Percentiles rank a stretch among this genome's conserved stretches.
Conservation (phyloP, 2,113 vertebrate species). For the Lepidothrix coronata region DNA sequence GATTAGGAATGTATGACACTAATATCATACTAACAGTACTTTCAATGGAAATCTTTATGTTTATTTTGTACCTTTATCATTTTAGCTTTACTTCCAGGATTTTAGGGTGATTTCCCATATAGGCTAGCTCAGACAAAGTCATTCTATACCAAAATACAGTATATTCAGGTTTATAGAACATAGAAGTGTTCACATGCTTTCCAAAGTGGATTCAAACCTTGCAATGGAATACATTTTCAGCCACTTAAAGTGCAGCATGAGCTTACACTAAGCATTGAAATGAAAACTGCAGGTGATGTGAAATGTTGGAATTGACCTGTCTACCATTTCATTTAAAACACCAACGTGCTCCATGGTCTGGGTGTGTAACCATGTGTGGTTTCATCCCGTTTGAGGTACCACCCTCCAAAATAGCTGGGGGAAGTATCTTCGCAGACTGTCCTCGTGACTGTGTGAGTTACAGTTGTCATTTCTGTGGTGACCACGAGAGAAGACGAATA, state of each 20-base stretch:
- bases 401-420: not conserved
- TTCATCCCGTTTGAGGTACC: not conserved
- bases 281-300: not conserved
- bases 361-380: not conserved
- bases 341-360: not conserved
- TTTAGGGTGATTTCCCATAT: not conserved
- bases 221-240: not conserved
- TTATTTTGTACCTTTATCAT: not conserved
- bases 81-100: not conserved
- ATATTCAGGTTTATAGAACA: not conserved
- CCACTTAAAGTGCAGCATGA: not conserved
- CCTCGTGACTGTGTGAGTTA: not conserved
- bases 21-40: not conserved
- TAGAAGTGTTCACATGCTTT: not conserved
- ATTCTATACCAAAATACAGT: not conserved
- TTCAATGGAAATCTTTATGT: not conserved
- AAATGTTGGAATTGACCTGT: not conserved
- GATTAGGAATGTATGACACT: not conserved
- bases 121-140: not conserved
- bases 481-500: not conserved
- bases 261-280: not conserved
- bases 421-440: not conserved
- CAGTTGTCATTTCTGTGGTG: not conserved
- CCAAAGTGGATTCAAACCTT: not conserved
- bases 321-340: not conserved